phyloP scores from a whole-genome alignment of 2,888 invertebrate species.

The Platycnemis pennipes region DNA sequence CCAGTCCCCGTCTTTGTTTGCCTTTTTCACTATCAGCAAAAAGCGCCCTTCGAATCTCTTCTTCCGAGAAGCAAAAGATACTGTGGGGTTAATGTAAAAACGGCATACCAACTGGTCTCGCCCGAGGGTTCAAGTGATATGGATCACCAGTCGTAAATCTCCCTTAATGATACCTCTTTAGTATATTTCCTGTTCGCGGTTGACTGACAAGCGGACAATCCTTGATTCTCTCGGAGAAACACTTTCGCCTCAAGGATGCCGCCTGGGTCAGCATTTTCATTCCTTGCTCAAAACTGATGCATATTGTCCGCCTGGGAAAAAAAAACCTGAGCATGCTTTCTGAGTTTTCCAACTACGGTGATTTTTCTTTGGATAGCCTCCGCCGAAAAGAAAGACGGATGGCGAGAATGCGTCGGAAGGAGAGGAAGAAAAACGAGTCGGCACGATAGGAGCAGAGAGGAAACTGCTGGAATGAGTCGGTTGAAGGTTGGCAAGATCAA shows the following conservation, averaged over 20 bases:
- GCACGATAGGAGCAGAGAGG: too few relatives aligned
- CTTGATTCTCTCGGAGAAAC: background rate
- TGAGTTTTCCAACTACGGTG: background rate
- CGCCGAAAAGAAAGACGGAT: background rate
- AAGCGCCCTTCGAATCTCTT: background rate
- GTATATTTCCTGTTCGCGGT: background rate
- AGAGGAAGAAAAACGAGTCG: too few relatives aligned
- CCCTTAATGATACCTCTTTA: conserved; percentile 28
- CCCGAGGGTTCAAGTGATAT: background rate
- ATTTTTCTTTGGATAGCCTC: background rate
- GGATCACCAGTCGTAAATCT: conserved; percentile 21
- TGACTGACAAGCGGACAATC: background rate
- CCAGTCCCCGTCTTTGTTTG: background rate
- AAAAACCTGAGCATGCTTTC: background rate
- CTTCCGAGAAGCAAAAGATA: background rate
- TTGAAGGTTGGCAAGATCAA: too few relatives aligned
- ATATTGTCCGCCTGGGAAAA: background rate
- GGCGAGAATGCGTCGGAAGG: too few relatives aligned
- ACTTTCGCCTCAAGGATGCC: background rate
- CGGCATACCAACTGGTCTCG: background rate
- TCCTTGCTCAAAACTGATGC: background rate
- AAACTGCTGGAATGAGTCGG: too few relatives aligned
- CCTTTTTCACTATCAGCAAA: background rate
- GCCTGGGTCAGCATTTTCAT: background rate
- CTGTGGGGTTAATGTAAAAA: background rate